Conservation (phyloP, 2,888 invertebrate species). For the Andrena hattorfiana region DNA sequence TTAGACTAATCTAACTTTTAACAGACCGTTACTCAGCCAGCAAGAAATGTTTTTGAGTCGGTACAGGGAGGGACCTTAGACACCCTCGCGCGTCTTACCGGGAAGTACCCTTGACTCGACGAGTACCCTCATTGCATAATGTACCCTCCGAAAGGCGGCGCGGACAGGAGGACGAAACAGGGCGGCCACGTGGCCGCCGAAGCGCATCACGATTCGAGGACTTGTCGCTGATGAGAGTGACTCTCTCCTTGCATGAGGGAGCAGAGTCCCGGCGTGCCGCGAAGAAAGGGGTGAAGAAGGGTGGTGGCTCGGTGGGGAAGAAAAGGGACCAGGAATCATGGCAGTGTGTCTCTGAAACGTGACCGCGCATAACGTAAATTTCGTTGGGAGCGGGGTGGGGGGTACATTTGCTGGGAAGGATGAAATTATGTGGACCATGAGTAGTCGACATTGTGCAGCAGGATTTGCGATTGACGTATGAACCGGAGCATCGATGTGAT, state of each 20-base stretch:
- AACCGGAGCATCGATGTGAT: not conserved
- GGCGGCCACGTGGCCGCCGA: conserved; percentile 54
- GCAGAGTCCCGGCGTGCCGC: conserved; percentile 14
- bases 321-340: conserved; percentile 45
- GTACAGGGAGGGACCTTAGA: conserved; percentile 44
- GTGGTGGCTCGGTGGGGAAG: not conserved
- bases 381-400: conserved; percentile 11
- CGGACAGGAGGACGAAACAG: conserved; percentile 43
- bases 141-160: conserved; percentile 60
- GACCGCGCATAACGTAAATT: conserved; percentile 65
- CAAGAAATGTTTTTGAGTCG: conserved; percentile 70
- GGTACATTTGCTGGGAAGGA: not conserved
- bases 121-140: conserved; percentile 73
- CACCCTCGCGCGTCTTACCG: conserved; percentile 55
- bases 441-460: not conserved
- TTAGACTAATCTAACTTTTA: conserved; percentile 69
- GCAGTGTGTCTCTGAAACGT: conserved; percentile 63
- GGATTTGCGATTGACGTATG: not conserved
- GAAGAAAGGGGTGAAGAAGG: conserved; percentile 11
- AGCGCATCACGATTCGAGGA: conserved; percentile 64
- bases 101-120: conserved; percentile 65
- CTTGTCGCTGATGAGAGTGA: conserved; percentile 59
- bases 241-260: conserved; percentile 39
- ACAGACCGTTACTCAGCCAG: conserved; percentile 59
- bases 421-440: conserved; percentile 8